Conservation (phyloP, 2,888 invertebrate species). For the Tachina fera region DNA sequence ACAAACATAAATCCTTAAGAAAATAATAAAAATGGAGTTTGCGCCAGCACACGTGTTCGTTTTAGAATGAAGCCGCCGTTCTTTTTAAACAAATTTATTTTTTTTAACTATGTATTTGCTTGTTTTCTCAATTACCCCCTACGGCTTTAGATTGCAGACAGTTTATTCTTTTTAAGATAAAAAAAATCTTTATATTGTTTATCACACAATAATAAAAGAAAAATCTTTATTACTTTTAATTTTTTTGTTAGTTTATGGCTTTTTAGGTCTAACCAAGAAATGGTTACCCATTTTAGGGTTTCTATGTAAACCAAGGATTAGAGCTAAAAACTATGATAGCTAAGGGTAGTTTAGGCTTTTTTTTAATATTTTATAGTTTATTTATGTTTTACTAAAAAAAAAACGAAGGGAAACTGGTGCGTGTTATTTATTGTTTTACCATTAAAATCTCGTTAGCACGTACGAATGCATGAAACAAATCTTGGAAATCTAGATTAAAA, state of each 20-base stretch:
- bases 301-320: constrained; percentile 26
- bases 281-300: constrained; percentile 63
- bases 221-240: constrained; percentile 11
- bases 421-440: constrained; percentile 1
- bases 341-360: constrained; percentile 43
- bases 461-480: constrained; percentile 12
- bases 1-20: constrained; percentile 59
- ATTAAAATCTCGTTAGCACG: constrained; percentile 42
- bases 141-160: constrained; percentile 1
- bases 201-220: constrained; percentile 1
- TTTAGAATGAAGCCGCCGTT: constrained; percentile 60
- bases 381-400: constrained; percentile 17
- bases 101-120: not conserved
- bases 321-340: constrained; percentile 24
- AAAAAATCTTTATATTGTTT: constrained; percentile 53
- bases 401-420: not conserved
- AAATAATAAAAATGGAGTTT: constrained; percentile 9
- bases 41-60: constrained; percentile 65
- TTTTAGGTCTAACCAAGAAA: constrained; percentile 62
- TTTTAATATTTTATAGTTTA: constrained; percentile 2
- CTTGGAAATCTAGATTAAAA: not conserved
- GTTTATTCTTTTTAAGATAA: not conserved
- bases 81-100: constrained; percentile 14
- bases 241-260: constrained; percentile 50
- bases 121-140: constrained; percentile 45